Conservation (phyloP, 64 coral and sea anemone species). For the Cladopsammia gracilis region DNA sequence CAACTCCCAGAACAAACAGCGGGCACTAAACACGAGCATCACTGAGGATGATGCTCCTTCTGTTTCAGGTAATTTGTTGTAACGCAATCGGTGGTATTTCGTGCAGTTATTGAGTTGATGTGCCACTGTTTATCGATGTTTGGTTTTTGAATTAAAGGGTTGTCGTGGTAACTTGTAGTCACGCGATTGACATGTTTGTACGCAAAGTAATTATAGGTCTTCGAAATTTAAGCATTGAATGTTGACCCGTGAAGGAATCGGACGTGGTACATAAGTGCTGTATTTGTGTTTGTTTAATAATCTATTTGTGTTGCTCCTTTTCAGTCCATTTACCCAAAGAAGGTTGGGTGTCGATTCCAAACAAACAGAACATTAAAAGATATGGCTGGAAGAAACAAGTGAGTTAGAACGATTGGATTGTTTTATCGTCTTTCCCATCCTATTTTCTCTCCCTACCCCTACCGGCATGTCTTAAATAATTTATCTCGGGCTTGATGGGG, state of each 20-base stretch:
- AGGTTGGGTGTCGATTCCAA: conserved; percentile 97
- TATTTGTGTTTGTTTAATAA: neutral
- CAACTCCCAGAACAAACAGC: conserved; percentile 80
- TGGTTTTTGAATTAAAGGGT: no score
- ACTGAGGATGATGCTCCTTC: conserved; percentile 14
- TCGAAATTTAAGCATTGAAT: no score
- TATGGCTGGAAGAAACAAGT: conserved; percentile 99
- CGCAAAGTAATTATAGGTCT: no score
- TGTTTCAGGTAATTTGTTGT: conserved; percentile 51
- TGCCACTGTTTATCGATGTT: no score
- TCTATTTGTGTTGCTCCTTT: conserved; percentile 43
- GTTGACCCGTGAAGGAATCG: no score
- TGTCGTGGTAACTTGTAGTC: no score
- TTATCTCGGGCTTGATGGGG: no score
- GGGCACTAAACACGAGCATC: conserved; percentile 13
- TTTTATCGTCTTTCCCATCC: neutral
- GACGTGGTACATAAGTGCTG: neutral
- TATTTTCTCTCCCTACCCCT: no score
- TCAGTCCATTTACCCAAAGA: conserved; percentile 87
- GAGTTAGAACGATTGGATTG: neutral
- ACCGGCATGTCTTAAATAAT: no score
- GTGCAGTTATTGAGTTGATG: no score
- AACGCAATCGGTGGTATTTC: no score
- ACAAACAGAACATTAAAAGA: conserved; percentile 99
- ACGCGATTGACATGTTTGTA: no score